Conservation (phyloP, 1,140 invertebrate species). For the Cotesia glomerata region DNA sequence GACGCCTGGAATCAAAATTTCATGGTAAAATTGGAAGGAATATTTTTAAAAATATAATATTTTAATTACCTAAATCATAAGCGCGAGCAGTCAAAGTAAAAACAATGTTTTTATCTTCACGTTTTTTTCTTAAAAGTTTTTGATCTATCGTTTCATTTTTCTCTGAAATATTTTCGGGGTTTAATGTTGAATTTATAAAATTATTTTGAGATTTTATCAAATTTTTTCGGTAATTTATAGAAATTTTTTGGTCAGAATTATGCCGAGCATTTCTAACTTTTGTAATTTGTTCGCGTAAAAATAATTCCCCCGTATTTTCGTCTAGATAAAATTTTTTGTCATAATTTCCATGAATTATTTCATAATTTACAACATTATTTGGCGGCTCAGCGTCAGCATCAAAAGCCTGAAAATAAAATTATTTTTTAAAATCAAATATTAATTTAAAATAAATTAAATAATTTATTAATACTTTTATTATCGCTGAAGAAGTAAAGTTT, state of each 20-base stretch:
- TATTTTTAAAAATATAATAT: not conserved
- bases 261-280: conserved; percentile 52
- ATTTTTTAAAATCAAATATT: conserved; percentile 1
- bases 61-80: conserved; percentile 74
- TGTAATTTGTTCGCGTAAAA: conserved; percentile 62
- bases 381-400: conserved; percentile 84
- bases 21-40: conserved; percentile 3
- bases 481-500: conserved; percentile 75
- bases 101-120: conserved; percentile 62
- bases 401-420: conserved; percentile 65
- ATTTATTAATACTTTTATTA: conserved; percentile 66
- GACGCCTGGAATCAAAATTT: conserved; percentile 59
- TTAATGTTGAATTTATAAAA: conserved; percentile 46
- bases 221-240: conserved; percentile 22
- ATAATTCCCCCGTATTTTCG: conserved; percentile 75
- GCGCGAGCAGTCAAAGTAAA: conserved; percentile 74
- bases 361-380: conserved; percentile 86
- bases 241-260: conserved; percentile 33
- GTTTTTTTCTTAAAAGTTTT: conserved; percentile 51
- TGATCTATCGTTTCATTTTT: not conserved
- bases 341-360: conserved; percentile 80
- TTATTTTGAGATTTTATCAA: conserved; percentile 31
- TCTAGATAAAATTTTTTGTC: conserved; percentile 82
- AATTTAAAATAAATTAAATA: too few species aligned
- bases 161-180: not conserved